Evolutionary conservation across 2,888 invertebrate species (phyloP).

Genomic region (Tolmerus cingulatus): DNA sequence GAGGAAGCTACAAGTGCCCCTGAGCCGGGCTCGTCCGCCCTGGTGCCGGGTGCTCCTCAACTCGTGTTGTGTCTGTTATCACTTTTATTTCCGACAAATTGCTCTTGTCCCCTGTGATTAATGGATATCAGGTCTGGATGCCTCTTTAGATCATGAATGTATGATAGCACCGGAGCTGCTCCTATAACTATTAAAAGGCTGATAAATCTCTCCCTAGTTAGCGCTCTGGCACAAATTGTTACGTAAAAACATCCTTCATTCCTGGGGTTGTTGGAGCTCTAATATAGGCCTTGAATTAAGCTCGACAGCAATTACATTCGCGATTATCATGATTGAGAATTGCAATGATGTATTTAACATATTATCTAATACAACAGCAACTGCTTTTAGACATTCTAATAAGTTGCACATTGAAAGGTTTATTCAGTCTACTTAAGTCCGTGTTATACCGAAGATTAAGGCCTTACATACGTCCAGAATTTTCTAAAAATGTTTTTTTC

Average conservation of each 20-base stretch:
- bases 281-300: background rate
- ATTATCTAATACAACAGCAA: too few relatives aligned
- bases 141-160: slow-evolving; percentile 29
- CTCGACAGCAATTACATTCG: background rate
- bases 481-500: too few relatives aligned
- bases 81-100: slow-evolving; percentile 42
- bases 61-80: slow-evolving; percentile 37
- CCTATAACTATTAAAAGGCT: background rate
- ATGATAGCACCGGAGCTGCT: background rate
- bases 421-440: too few relatives aligned
- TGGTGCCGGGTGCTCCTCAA: slow-evolving; percentile 11
- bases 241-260: background rate
- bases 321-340: background rate
- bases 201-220: background rate
- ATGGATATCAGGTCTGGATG: slow-evolving; percentile 19
- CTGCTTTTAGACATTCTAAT: too few relatives aligned
- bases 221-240: background rate
- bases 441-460: too few relatives aligned
- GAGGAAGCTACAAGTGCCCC: slow-evolving; percentile 39
- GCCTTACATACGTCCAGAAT: too few relatives aligned
- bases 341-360: background rate
- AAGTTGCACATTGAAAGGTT: too few relatives aligned
- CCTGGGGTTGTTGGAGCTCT: background rate
- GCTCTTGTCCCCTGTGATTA: slow-evolving; percentile 40
- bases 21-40: background rate